Evolutionary conservation across 2,113 vertebrate species (phyloP).

Genomic region (Amphiprion ocellaris): DNA sequence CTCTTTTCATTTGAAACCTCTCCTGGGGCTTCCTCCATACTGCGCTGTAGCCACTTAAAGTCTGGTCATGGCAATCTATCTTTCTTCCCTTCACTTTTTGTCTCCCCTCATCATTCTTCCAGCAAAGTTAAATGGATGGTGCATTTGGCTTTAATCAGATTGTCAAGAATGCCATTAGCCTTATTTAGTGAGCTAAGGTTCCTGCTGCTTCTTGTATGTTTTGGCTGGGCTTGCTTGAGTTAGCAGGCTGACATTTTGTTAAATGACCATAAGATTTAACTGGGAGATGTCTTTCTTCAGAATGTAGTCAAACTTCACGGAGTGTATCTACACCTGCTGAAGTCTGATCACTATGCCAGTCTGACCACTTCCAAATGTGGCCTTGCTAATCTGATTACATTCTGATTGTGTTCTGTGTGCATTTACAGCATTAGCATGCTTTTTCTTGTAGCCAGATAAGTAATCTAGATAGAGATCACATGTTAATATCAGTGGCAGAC

Average conservation of each 20-base stretch:
- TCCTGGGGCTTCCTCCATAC: constrained; percentile 33
- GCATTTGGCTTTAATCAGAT: neutral
- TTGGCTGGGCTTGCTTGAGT: too few relatives aligned
- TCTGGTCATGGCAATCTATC: neutral
- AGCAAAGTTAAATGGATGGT: neutral
- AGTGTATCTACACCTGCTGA: too few relatives aligned
- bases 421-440: too few relatives aligned
- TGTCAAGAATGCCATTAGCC: constrained; percentile 5
- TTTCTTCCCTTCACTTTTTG: neutral
- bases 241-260: neutral
- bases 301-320: too few relatives aligned
- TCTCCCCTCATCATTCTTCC: neutral
- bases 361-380: too few relatives aligned
- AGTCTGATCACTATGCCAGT: too few relatives aligned
- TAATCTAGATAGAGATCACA: too few relatives aligned
- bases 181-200: neutral
- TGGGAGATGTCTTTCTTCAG: neutral
- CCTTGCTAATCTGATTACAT: too few relatives aligned
- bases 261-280: neutral
- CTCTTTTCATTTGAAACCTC: constrained; percentile 72
- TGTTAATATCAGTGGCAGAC: too few relatives aligned
- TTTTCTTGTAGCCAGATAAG: too few relatives aligned
- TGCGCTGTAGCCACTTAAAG: neutral
- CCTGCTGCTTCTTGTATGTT: neutral
- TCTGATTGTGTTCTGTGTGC: too few relatives aligned